Conservation (phyloP, 2,797 vertebrate genomes). For the Megalops cyprinoides region DNA sequence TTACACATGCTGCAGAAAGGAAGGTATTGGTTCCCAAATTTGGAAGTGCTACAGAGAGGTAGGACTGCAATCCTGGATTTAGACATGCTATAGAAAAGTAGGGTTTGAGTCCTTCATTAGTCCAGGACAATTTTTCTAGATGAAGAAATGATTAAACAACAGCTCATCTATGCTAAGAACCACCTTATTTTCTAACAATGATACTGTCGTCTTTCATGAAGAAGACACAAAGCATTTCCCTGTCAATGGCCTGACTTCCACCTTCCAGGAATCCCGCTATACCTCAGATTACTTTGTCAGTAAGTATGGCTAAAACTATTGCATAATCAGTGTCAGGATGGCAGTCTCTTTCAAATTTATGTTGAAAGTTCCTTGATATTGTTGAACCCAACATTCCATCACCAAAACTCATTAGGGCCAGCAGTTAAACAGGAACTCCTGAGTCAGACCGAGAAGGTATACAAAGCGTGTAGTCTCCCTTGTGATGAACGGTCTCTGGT, state of each 20-base stretch:
- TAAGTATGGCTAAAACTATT: constrained; percentile 75
- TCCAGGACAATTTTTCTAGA: constrained; percentile 21
- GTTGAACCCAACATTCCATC: not conserved
- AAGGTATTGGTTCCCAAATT: constrained; percentile 63
- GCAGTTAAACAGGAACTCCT: not conserved
- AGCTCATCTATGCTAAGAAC: not conserved
- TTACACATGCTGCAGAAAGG: constrained; percentile 97
- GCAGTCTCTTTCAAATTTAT: not conserved
- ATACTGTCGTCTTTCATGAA: constrained; percentile 69
- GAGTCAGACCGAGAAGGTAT: not conserved
- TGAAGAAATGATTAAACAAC: constrained; percentile 63
- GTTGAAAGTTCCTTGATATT: no score
- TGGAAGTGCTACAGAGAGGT: not conserved
- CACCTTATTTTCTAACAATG: not conserved
- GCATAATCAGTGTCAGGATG: not conserved
- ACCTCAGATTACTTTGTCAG: constrained; percentile 98
- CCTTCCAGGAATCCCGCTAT: constrained; percentile 94
- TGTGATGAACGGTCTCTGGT: not conserved
- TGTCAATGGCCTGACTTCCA: constrained; percentile 85
- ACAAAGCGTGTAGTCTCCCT: not conserved
- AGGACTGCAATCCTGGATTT: constrained; percentile 45
- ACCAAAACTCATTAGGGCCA: not conserved
- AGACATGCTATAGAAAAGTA: constrained; percentile 97
- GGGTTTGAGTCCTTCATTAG: not conserved
- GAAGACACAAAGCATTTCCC: constrained; percentile 93